These are phyloP conservation scores for Dicrurus megarhynchus DNA, from an alignment of 2,113 vertebrate genomes.

Conservation along the genomic window DNA sequence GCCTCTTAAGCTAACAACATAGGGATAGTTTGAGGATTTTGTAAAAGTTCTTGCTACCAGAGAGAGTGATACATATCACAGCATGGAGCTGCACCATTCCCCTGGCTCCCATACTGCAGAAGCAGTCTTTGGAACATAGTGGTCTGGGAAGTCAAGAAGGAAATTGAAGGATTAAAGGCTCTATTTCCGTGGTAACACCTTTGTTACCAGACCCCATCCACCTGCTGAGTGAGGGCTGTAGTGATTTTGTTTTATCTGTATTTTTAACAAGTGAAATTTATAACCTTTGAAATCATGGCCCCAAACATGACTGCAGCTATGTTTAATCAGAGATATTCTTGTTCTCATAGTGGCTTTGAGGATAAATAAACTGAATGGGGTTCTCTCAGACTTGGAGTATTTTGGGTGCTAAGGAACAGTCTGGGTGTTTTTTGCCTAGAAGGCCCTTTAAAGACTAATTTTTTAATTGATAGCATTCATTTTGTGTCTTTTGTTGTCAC, in stretches of 20 bases:
- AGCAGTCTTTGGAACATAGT: background rate
- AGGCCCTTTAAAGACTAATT: background rate
- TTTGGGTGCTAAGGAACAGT: background rate
- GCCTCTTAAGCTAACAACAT: background rate
- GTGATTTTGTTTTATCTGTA: background rate
- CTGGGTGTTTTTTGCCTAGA: background rate
- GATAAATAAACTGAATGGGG: background rate
- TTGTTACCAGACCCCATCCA: background rate
- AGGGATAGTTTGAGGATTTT: background rate
- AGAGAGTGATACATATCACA: background rate
- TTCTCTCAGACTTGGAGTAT: background rate
- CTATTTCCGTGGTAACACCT: background rate
- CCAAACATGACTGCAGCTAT: background rate
- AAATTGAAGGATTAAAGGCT: background rate
- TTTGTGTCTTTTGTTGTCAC: background rate
- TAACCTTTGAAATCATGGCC: background rate
- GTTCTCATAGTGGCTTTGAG: background rate
- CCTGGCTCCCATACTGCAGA: background rate
- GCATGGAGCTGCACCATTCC: background rate
- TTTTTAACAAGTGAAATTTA: background rate
- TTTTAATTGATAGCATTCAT: background rate
- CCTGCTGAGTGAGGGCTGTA: background rate
- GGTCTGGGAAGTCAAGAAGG: background rate
- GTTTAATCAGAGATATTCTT: background rate
- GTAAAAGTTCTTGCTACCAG: background rate